A percentile compares a stretch with the other conserved stretches of the same genome.
These are phyloP conservation scores for Scolopax bukidnonensis DNA, from an alignment of 2,797 vertebrate species.

Conservation along the genomic window DNA sequence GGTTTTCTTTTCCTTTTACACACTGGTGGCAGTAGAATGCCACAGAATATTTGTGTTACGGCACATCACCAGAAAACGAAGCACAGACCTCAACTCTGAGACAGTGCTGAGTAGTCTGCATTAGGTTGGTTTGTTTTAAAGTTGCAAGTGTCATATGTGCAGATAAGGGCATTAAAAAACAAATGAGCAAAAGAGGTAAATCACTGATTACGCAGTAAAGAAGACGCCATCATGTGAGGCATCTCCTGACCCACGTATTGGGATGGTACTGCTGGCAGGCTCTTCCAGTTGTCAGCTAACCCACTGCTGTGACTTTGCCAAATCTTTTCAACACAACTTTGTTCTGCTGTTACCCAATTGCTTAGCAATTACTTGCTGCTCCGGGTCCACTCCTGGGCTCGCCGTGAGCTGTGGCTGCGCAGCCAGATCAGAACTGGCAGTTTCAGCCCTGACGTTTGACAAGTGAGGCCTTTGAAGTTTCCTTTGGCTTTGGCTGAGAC, in stretches of 20 bases:
- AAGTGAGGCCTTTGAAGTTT: conserved; percentile 2
- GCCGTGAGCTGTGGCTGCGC: background rate
- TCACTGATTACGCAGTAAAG: background rate
- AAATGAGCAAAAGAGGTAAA: background rate
- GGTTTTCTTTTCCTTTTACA: background rate
- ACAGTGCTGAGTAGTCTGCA: accelerated
- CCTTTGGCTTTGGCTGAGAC: background rate
- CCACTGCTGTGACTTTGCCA: conserved; percentile 24
- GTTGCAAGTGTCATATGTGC: background rate
- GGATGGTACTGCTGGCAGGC: background rate
- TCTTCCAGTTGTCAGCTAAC: background rate
- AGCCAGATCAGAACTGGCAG: background rate
- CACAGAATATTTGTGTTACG: background rate
- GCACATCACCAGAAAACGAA: background rate
- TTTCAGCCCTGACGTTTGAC: background rate
- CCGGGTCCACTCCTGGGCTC: background rate
- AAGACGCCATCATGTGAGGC: background rate
- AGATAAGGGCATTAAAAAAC: background rate
- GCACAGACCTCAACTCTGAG: background rate
- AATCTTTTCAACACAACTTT: background rate
- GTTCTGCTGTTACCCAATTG: background rate
- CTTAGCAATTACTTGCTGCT: background rate
- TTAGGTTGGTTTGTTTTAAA: background rate
- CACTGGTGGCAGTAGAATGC: conserved; percentile 30
- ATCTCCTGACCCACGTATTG: background rate